Base-by-base conservation (phyloP, 2,113 vertebrate species). In the Bostrychus sinensis region DNA sequence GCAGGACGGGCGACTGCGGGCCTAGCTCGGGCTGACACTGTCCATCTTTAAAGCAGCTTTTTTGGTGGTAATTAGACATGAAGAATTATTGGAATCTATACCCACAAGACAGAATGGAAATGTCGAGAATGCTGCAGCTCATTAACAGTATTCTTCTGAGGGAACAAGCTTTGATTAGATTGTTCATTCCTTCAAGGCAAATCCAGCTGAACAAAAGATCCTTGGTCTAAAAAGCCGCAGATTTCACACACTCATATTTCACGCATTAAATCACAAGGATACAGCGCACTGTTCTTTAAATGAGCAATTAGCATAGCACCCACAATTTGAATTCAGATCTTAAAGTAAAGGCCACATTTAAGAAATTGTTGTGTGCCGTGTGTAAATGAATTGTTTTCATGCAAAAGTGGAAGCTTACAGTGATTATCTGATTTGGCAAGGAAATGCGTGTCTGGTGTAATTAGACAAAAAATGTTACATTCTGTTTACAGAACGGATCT, bases 51-150 rank as follows among this genome's bases (percentile, higher is more conserved):
- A 20, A 77, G 64, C 62, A 69, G 50, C 77, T 66, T 82, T 37
- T 77, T 70, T 73, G 67, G 73, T 86, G 65, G 77, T 88, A 89
- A 91, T 91, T 88, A 88, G 74, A 79, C 70, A 77, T 80, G 66
- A 83, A 79, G 72, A 88, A 86, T 88, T 83, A 88, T 90, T 86
- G 87, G 78, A 88, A 87, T 78, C 78, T 81, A 86, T 89, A 86
- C 75, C 86, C 83, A 86, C 59, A 81, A 91, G 89, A 90, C 78
- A 84, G 70, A 86, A 82, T 72, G 77, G 74, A 86, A 85, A 84
- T 86, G 80, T 80, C 30, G 66, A 57, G 76, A 89, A 87, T 62
- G 81, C 78, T 84, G 82, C 78, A 85, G 80, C 86, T 92, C 89
- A 88, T 91, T 91, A 91, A 83, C 77, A 69, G 77, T 54, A 76